phyloP scores from a whole-genome alignment of 2,113 vertebrate genomes.

The Amblyopsis rosae region DNA sequence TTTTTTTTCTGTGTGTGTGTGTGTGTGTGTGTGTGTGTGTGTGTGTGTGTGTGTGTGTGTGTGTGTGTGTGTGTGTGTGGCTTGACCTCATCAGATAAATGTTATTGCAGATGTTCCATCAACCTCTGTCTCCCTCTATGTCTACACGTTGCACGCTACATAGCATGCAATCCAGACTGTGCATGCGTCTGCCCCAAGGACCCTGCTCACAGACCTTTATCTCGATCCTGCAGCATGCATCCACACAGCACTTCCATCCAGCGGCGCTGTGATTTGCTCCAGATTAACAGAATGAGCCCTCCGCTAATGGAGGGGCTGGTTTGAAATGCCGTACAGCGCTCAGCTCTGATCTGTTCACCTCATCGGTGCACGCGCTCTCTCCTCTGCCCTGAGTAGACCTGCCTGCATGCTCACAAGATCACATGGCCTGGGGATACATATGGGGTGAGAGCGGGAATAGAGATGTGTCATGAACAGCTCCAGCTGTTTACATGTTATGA shows the following conservation, averaged over 20 bases:
- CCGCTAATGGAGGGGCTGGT: conserved; percentile 42
- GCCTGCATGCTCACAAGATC: conserved; percentile 4
- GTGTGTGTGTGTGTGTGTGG: neutral
- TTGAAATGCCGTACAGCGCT: conserved; percentile 13
- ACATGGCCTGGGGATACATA: neutral
- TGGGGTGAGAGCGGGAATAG: conserved; percentile 16
- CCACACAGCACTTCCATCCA: conserved; percentile 37
- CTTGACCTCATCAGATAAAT: conserved; percentile 27
- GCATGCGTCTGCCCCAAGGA: conserved; percentile 28
- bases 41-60: conserved; percentile 10
- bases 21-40: no score
- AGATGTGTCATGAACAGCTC: conserved; percentile 11
- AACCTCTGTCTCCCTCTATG: conserved; percentile 14
- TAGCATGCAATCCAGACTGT: conserved; percentile 8
- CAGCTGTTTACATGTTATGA: neutral
- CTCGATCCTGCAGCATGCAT: conserved; percentile 53
- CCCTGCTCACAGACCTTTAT: conserved; percentile 51
- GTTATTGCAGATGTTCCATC: conserved; percentile 21
- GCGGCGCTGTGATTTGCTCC: conserved; percentile 63
- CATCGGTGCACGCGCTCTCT: conserved; percentile 14
- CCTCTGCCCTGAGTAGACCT: conserved; percentile 15
- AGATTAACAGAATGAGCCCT: conserved; percentile 44
- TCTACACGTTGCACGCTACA: conserved; percentile 28
- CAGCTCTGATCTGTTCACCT: conserved; percentile 42
- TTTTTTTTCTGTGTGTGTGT: no score